Evolutionary conservation across 92 coral and sea anemone genomes (phyloP), one percentile per base, ranked within the genome.

Genomic region (Chrysogorgia sp.): DNA sequence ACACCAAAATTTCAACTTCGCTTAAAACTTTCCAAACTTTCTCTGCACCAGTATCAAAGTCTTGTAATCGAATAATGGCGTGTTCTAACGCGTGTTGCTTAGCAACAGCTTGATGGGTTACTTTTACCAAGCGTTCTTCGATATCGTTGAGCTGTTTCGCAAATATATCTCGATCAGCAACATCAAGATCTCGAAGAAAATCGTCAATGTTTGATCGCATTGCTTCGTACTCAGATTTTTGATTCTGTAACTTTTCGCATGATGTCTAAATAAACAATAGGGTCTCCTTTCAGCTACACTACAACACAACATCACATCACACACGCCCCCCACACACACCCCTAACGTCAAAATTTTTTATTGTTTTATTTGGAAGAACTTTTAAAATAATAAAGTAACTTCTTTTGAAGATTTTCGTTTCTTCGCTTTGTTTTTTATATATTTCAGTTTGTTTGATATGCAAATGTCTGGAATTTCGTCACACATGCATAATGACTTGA

Each of bases 21-120:
- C 24, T 40, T 7, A 69, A 50, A 69, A 69, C 76, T 45, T 69
- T 23, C 31, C 40, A 69, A 43, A 69, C 20, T 26, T 69, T 69
- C n/a, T 69, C 76, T 6, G 48, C 56, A 53, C 60, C 34, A 9
- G 76, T 47, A 32, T 47, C 76, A 8, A 69, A 69, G 28, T 69
- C 76, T 40, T 69, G 76, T 34, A 23, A 0, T 69, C 21, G 60
- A 9, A 69, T 8, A 13, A 30, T 53, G 21, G 58, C 41, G n/a
- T 23, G 24, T 17, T 69, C 76, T 28, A 69, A 30, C 37, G 24
- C 23, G 34, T 45, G 40, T 84, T 93, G 98, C 30, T 87, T 93
- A 26, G 76, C 78, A 15, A 93, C 88, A 19, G 96, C 86, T 49
- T 87, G 90, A 13, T 86, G 86, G 61, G 91, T 80, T 2, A 91